These are phyloP conservation scores for Leistus spinibarbis DNA, from an alignment of 2,888 invertebrate species.

Conservation along the genomic window DNA sequence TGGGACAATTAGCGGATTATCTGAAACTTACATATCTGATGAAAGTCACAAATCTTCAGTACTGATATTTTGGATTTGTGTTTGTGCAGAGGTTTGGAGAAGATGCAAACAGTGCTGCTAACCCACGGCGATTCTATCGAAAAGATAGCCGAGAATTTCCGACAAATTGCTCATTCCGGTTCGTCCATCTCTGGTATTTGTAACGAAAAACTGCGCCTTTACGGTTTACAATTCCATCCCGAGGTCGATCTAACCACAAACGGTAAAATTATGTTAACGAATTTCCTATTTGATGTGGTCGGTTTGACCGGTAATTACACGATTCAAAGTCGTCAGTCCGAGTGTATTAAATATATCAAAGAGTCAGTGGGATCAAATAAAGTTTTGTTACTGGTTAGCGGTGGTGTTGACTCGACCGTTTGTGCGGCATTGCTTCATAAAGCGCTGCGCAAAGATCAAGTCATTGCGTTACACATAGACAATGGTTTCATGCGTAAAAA, in stretches of 20 bases:
- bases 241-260: conserved; percentile 95
- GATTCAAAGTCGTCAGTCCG: conserved; percentile 82
- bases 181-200: conserved; percentile 87
- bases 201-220: conserved; percentile 86
- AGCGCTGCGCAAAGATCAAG: conserved; percentile 86
- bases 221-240: conserved; percentile 98
- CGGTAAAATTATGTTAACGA: conserved; percentile 89
- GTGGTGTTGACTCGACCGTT: conserved; percentile 99
- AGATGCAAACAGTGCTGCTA: conserved; percentile 86
- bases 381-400: conserved; percentile 90
- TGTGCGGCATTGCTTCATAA: conserved; percentile 94
- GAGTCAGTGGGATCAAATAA: conserved; percentile 89
- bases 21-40: too few species aligned
- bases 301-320: conserved; percentile 88
- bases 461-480: conserved; percentile 97
- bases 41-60: too few species aligned
- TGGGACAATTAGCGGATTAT: too few species aligned
- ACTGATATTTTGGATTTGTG: too few species aligned
- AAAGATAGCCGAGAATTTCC: conserved; percentile 87
- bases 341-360: conserved; percentile 91
- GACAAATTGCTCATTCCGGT: conserved; percentile 83
- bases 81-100: conserved; percentile 76
- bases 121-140: conserved; percentile 98
- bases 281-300: conserved; percentile 92
- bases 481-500: conserved; percentile 99